Evolutionary conservation across 2,113 vertebrate genomes (phyloP).

Genomic region (Globicephala melas): DNA sequence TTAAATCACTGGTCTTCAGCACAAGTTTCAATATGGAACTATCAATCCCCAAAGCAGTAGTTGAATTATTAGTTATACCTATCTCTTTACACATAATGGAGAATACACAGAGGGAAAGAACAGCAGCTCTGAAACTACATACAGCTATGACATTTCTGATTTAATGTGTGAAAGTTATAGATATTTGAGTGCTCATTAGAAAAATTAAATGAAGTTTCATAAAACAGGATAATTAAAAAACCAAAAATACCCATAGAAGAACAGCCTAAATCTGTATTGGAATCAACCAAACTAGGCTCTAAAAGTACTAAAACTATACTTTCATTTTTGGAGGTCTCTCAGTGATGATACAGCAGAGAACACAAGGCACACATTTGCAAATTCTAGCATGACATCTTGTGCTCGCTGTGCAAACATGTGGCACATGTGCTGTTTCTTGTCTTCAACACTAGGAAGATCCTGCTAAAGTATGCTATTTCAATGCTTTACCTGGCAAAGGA

Average conservation of each 20-base stretch:
- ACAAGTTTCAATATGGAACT: neutral
- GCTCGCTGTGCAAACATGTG: neutral
- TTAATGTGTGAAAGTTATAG: neutral
- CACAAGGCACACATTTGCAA: neutral
- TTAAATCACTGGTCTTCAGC: neutral
- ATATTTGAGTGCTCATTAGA: neutral
- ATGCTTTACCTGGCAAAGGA: neutral
- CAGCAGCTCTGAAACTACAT: neutral
- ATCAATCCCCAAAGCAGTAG: neutral
- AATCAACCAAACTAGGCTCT: neutral
- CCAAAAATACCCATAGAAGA: neutral
- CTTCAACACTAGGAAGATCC: neutral
- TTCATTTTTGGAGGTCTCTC: neutral
- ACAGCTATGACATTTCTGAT: neutral
- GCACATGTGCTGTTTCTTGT: neutral
- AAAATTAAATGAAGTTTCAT: neutral
- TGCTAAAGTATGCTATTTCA: neutral
- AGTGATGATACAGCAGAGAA: neutral
- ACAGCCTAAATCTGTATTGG: neutral
- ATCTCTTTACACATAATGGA: neutral
- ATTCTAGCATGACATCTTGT: neutral
- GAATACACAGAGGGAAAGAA: neutral
- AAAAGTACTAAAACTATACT: neutral
- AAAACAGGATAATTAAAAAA: neutral
- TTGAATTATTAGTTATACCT: neutral